Percentiles rank a stretch among this genome's conserved stretches.
These are phyloP conservation scores for Agrypnia vestita DNA, from an alignment of 1,140 invertebrate genomes.

Conservation along the genomic window DNA sequence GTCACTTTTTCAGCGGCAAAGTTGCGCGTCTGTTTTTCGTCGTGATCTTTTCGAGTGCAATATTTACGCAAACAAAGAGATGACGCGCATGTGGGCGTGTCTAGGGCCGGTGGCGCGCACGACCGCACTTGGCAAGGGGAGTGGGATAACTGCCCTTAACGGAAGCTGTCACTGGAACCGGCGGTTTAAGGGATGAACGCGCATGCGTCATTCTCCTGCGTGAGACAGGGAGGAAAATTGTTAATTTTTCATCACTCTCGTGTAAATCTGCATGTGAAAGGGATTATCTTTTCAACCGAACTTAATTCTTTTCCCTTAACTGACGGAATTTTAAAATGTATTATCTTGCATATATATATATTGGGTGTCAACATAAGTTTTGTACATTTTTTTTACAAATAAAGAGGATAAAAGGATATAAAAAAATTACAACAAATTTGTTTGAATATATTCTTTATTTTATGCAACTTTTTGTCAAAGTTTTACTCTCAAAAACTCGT, in stretches of 20 bases:
- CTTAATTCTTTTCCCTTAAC: no score
- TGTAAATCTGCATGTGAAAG: not conserved
- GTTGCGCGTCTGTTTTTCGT: not conserved
- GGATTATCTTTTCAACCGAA: no score
- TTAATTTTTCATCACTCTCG: not conserved
- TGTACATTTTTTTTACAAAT: no score
- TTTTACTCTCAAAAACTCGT: no score
- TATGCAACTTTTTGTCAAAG: no score
- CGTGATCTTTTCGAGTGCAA: not conserved
- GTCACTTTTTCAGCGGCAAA: not conserved
- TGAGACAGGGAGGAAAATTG: no score
- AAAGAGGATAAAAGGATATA: no score
- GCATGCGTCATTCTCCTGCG: conserved; percentile 1
- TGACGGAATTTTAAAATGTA: no score
- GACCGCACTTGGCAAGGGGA: not conserved
- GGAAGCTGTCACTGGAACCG: conserved; percentile 10
- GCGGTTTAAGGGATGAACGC: not conserved
- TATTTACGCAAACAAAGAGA: conserved; percentile 30
- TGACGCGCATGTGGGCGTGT: conserved; percentile 18
- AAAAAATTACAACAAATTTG: no score
- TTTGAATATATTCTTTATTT: no score
- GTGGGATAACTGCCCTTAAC: conserved; percentile 13
- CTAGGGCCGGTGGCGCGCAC: not conserved
- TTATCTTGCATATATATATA: no score
- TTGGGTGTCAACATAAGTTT: no score